A percentile compares a stretch with the other conserved stretches of the same genome.
Evolutionary conservation across 1,140 invertebrate species (phyloP).

Genomic region (Heliconius hewitsoni): DNA sequence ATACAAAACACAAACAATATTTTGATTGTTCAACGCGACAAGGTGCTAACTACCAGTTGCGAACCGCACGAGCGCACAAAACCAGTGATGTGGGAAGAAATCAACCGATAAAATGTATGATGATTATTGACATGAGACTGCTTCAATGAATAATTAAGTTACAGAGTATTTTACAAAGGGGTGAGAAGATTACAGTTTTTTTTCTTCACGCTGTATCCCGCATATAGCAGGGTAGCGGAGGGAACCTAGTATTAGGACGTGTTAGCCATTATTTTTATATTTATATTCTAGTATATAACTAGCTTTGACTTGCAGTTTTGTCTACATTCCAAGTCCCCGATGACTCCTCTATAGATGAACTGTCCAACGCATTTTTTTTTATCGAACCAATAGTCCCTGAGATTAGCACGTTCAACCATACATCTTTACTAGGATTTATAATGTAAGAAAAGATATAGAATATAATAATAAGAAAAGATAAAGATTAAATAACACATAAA

Average conservation of each 20-base stretch:
- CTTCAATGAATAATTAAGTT: slow-evolving; percentile 25
- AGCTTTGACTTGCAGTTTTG: no score
- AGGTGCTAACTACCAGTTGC: slow-evolving; percentile 17
- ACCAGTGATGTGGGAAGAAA: slow-evolving; percentile 19
- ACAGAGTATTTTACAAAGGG: neutral
- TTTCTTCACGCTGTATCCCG: no score
- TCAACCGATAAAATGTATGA: slow-evolving; percentile 20
- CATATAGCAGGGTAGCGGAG: neutral
- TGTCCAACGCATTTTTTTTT: no score
- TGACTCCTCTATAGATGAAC: no score
- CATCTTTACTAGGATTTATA: neutral
- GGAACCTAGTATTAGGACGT: no score
- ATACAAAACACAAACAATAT: neutral
- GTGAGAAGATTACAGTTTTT: neutral
- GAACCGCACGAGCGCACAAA: slow-evolving; percentile 22
- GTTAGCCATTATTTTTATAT: no score
- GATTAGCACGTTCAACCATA: no score
- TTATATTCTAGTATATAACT: no score
- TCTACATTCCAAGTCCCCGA: no score
- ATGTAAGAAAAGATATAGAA: neutral
- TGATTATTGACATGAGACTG: slow-evolving; percentile 22
- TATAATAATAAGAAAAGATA: neutral
- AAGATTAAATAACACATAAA: neutral
- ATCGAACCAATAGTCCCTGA: no score
- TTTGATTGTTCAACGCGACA: slow-evolving; percentile 26